Conservation (phyloP, 2,113 vertebrate genomes). For the Nannospalax galili region DNA sequence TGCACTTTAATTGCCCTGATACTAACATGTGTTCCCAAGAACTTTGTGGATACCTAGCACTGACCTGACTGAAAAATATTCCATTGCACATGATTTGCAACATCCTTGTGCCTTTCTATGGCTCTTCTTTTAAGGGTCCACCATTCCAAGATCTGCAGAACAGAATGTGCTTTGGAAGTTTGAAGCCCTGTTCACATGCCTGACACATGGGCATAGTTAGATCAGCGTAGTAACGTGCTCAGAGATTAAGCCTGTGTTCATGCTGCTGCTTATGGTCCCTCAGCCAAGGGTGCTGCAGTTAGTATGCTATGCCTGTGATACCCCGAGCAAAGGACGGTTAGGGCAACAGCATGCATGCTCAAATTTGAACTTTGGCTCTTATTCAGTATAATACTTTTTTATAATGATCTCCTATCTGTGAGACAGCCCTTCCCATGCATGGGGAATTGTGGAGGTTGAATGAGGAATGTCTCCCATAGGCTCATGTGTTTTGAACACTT, state of each 20-base stretch:
- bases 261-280: background rate
- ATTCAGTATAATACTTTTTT: constrained; percentile 11
- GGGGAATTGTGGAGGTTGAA: background rate
- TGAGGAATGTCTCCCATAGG: background rate
- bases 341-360: background rate
- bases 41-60: background rate
- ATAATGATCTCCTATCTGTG: constrained; percentile 3
- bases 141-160: constrained; percentile 22
- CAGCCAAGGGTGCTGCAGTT: background rate
- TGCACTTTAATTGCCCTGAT: background rate
- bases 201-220: background rate
- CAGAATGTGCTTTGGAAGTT: constrained; percentile 22
- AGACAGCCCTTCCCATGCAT: background rate
- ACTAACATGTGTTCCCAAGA: background rate
- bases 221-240: background rate
- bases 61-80: background rate
- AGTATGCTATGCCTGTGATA: background rate
- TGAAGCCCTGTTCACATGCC: background rate
- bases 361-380: constrained; percentile 9
- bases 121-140: background rate
- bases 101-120: background rate
- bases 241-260: background rate
- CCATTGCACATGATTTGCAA: background rate
- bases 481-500: background rate
- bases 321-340: background rate